Conservation (phyloP, 2,888 invertebrate genomes). For the Notodonta dromedarius region DNA sequence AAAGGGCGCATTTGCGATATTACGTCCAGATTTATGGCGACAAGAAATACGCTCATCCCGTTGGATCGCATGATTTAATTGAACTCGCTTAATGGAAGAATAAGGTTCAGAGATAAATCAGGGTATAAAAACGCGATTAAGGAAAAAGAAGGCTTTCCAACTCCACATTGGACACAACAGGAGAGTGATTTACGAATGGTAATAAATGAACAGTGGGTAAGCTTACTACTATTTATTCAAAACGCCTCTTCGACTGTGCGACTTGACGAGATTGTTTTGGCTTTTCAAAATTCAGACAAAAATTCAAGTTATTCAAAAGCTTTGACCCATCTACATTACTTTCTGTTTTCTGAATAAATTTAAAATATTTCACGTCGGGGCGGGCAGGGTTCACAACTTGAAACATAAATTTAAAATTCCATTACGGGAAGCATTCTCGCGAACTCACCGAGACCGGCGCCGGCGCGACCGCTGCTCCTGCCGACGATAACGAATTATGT, state of each 20-base stretch:
- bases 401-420: slow-evolving; percentile 4
- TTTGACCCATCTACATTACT: not conserved
- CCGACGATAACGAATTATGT: not conserved
- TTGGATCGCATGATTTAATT: not conserved
- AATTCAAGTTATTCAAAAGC: not conserved
- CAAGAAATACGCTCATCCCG: not conserved
- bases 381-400: not conserved
- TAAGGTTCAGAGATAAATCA: not conserved
- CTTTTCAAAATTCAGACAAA: not conserved
- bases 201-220: too few species aligned
- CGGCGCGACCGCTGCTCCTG: not conserved
- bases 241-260: not conserved
- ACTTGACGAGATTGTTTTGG: not conserved
- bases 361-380: not conserved
- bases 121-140: not conserved
- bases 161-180: too few species aligned
- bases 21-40: not conserved
- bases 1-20: not conserved
- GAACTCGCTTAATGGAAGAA: not conserved
- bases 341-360: not conserved
- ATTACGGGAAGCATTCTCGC: not conserved
- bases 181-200: too few species aligned
- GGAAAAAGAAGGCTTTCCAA: not conserved
- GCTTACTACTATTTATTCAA: not conserved
- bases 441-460: not conserved